Base-by-base conservation (phyloP, 2,888 invertebrate genomes). In the Apomyelois bistriatella region DNA sequence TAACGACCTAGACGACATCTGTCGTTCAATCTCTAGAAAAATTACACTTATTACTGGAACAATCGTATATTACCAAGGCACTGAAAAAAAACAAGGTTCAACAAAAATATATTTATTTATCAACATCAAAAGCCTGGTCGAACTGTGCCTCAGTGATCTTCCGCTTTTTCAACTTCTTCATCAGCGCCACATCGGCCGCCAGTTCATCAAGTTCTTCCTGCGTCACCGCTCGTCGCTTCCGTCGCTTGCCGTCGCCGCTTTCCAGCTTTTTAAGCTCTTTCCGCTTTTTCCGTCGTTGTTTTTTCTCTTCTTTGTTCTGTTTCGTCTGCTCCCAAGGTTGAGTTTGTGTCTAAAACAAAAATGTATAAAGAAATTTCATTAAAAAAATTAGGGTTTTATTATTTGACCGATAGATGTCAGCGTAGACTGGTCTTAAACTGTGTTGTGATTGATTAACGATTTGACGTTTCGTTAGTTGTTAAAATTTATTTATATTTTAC, bases 131-230 rank as follows among this genome's bases (percentile, higher is more conserved):
- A 60, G 92, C 88, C 62, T 92, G 85, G 60, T 94, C 92, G 65
- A 92, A 94, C 65, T 94, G 93, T 59, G 93, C 93, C 51, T 93
- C 87, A 0, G 91, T 90, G 28, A 94, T 94, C 78, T 97, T 97
- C 65, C 95, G 94, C 69, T 94, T 95, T 76, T 97, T 98, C 0
- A 97, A 85, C 68, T 96, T 97, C 76, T 97, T 98, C 56, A 97
- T 93, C 17, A 98, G 86, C 5, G 95, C 93, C 48, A 96, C 93
- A 74, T 98, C 98, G 52, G 93, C 94, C 6, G 94, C 94, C 47
- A 97, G 70, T 70, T 97, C 96, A 30, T 93, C 92, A 22, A 96
- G 72, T 68, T 97, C 96, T 60, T 95, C 94, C 65, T 94, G 92
- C 2, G 92, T 93, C 36, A 94, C 91, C 0, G 81, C 74, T 51